phyloP scores from a whole-genome alignment of 2,113 vertebrate species.

The Trichechus manatus region DNA sequence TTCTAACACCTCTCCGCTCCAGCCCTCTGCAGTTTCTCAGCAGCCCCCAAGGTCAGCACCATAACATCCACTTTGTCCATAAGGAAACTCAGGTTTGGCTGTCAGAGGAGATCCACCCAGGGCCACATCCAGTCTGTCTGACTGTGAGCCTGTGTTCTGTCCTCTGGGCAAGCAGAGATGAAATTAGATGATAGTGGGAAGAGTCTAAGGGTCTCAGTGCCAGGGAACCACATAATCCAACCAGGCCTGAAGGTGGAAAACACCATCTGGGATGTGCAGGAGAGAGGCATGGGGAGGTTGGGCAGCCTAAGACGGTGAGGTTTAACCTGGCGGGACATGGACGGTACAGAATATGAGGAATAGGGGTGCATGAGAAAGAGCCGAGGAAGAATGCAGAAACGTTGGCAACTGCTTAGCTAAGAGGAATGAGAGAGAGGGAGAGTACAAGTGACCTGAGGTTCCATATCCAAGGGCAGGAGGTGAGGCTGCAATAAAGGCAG shows the following conservation, averaged over 20 bases:
- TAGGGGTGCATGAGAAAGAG: not conserved
- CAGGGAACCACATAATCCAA: not conserved
- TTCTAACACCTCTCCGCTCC: not conserved
- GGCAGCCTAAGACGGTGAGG: not conserved
- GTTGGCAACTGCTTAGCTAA: not conserved
- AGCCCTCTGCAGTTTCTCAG: not conserved
- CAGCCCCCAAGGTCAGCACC: not conserved
- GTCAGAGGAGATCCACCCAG: not conserved
- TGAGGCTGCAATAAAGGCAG: too few species aligned
- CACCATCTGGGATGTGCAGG: not conserved
- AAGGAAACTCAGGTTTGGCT: not conserved
- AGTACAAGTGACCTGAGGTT: too few species aligned
- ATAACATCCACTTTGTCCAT: not conserved
- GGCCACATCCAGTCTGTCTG: not conserved
- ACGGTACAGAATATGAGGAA: not conserved
- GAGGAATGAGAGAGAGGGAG: not conserved
- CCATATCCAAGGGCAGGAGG: not conserved
- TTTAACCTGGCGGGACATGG: not conserved
- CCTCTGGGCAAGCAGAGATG: not conserved
- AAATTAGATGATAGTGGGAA: not conserved
- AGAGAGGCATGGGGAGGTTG: not conserved
- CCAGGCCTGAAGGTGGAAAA: not conserved
- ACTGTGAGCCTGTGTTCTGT: not conserved
- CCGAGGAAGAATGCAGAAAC: not conserved
- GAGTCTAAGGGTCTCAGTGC: not conserved